Conservation (phyloP, 2,113 vertebrate species). For the Malurus melanocephalus region DNA sequence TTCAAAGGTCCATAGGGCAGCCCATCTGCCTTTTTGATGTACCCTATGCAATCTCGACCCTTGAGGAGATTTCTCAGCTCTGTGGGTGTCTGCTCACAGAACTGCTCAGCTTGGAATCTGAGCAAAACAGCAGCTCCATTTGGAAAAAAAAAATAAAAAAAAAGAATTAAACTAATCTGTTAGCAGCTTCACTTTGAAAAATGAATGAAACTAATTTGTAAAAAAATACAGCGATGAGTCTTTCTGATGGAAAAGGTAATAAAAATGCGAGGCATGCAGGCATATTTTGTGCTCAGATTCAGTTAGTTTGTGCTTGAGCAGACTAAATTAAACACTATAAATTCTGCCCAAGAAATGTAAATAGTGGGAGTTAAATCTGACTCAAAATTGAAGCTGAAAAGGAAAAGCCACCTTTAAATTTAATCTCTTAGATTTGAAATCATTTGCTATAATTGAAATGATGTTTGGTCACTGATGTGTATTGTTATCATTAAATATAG, state of each 20-base stretch:
- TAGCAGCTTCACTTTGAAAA: conserved; percentile 8
- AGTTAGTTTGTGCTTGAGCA: conserved; percentile 1
- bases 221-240: background rate
- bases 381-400: background rate
- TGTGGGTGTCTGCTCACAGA: background rate
- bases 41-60: background rate
- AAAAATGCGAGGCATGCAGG: background rate
- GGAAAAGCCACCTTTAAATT: background rate
- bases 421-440: background rate
- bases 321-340: conserved; percentile 50
- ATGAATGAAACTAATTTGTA: conserved; percentile 3
- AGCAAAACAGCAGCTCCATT: background rate
- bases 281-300: background rate
- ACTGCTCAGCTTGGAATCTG: background rate
- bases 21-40: background rate
- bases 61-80: background rate
- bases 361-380: background rate
- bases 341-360: conserved; percentile 16
- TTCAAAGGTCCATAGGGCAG: background rate
- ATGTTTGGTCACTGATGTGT: background rate
- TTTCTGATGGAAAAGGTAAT: conserved; percentile 27
- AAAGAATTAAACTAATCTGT: conserved; percentile 6
- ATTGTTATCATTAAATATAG: background rate
- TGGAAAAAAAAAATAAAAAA: background rate
- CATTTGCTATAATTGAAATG: background rate